Conservation (phyloP, 2,797 vertebrate species). For the Catharus ustulatus region DNA sequence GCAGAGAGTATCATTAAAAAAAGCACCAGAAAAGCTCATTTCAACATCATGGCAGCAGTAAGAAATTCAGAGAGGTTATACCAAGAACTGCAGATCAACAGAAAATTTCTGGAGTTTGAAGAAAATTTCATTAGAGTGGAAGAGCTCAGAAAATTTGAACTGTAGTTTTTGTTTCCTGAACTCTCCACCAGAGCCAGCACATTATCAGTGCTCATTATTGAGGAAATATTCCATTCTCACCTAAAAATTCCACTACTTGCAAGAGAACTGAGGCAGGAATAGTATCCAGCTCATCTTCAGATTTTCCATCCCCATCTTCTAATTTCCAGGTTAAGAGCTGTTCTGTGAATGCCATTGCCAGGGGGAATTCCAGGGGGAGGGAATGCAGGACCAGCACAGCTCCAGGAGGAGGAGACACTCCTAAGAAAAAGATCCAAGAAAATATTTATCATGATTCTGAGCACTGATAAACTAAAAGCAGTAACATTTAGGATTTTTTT, state of each 20-base stretch:
- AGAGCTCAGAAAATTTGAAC: background rate
- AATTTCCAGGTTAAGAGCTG: conserved; percentile 93
- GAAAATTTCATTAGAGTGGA: background rate
- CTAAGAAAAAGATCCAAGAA: conserved; percentile 66
- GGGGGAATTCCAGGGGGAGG: conserved; percentile 93
- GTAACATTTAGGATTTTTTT: background rate
- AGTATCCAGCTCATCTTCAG: conserved; percentile 91
- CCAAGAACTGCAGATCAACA: background rate
- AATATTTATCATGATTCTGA: background rate
- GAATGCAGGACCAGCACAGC: conserved; percentile 92
- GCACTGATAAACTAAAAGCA: background rate
- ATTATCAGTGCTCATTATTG: background rate
- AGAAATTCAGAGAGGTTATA: background rate
- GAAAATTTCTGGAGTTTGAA: background rate
- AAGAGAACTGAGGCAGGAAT: conserved; percentile 91
- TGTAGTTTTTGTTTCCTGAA: background rate
- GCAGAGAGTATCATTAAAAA: background rate
- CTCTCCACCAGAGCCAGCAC: background rate
- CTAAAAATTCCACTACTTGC: conserved; percentile 93
- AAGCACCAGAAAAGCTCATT: background rate
- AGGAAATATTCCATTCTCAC: conserved; percentile 73
- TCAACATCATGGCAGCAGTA: accelerated
- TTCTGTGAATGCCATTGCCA: conserved; percentile 95
- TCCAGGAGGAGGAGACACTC: conserved; percentile 94
- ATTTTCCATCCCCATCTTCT: conserved; percentile 82